Conservation (phyloP, 92 coral and sea anemone genomes). For the Parazoanthus darwini region DNA sequence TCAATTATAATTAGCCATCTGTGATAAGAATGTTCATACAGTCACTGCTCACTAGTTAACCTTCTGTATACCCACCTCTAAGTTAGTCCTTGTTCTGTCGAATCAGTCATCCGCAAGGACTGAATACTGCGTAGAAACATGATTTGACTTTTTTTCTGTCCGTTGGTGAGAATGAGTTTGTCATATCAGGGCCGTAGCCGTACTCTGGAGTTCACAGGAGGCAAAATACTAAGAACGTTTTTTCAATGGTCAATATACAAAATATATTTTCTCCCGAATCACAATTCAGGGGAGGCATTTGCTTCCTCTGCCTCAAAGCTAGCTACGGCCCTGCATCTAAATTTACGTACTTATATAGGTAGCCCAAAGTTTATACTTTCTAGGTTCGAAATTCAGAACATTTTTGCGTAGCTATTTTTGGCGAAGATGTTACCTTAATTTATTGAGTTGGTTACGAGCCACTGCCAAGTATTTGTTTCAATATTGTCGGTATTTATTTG, state of each 20-base stretch:
- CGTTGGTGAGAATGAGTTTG: neutral
- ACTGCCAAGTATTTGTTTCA: no score
- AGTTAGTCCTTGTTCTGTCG: neutral
- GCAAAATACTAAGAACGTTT: no score
- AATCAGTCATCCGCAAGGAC: neutral
- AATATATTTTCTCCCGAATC: no score
- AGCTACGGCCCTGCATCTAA: no score
- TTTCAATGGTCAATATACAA: no score
- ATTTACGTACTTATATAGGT: neutral
- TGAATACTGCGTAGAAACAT: neutral
- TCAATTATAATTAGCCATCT: no score
- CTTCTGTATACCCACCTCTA: neutral
- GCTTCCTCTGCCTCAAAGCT: no score
- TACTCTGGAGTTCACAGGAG: no score
- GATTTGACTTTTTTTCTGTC: neutral
- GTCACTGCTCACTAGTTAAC: neutral
- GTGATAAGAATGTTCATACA: no score
- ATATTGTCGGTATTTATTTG: no score
- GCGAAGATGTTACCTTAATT: neutral
- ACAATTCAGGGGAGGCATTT: no score
- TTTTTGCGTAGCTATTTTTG: no score
- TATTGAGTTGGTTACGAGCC: neutral
- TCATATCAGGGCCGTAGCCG: neutral
- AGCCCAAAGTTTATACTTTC: neutral
- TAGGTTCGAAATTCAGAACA: neutral